These are phyloP conservation scores for Conops quadrifasciatus DNA, from an alignment of 2,888 invertebrate genomes.

Conservation along the genomic window DNA sequence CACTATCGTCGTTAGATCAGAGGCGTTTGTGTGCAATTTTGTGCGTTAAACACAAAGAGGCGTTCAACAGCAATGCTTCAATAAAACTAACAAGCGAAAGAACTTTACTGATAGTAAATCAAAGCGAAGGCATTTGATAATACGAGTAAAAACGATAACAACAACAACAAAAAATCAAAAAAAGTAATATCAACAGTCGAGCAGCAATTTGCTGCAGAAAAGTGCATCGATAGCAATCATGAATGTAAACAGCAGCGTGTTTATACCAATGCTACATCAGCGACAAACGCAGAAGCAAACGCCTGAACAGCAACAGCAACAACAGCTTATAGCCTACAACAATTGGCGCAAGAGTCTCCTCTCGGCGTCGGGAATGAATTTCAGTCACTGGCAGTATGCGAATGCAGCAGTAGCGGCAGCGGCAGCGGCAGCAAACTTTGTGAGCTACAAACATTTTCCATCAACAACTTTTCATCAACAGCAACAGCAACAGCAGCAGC, in stretches of 20 bases:
- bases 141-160: background rate
- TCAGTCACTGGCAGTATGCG: slow-evolving; percentile 1
- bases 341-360: background rate
- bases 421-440: background rate
- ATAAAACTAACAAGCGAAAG: slow-evolving; percentile 10
- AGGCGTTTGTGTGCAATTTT: slow-evolving; percentile 4
- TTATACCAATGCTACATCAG: slow-evolving; percentile 16
- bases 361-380: background rate
- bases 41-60: slow-evolving; percentile 22
- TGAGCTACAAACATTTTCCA: slow-evolving; percentile 14
- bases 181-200: background rate
- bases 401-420: background rate
- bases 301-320: slow-evolving; percentile 1
- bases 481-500: slow-evolving; percentile 18
- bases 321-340: slow-evolving; percentile 2
- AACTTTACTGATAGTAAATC: slow-evolving; percentile 23
- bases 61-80: slow-evolving; percentile 11
- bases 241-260: slow-evolving; percentile 25
- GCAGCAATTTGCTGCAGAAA: slow-evolving; percentile 1
- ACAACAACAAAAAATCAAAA: background rate
- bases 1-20: background rate
- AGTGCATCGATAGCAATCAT: background rate
- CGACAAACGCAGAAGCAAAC: background rate
- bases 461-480: background rate
- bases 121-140: background rate